Evolutionary conservation across 2,113 vertebrate genomes (phyloP).

Genomic region (Desmodus rotundus): DNA sequence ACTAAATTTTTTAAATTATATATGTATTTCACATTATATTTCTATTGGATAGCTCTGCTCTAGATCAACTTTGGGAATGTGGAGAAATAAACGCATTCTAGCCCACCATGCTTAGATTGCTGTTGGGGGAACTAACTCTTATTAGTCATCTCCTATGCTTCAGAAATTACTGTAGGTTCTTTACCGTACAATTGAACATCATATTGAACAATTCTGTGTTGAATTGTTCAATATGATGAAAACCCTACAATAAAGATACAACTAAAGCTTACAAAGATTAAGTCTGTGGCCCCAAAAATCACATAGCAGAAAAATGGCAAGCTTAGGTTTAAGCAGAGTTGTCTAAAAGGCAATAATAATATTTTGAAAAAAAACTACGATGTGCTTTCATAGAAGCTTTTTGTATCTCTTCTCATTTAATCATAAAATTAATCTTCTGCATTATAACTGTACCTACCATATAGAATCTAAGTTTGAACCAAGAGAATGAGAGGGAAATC

Average conservation of each 20-base stretch:
- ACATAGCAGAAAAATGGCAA: neutral
- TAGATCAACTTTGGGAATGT: neutral
- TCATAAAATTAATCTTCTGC: neutral
- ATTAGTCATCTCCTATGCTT: neutral
- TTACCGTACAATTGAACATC: no score
- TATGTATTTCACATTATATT: neutral
- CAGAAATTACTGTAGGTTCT: neutral
- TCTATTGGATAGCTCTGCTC: neutral
- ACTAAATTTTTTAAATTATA: neutral
- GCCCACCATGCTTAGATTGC: neutral
- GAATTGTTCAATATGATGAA: neutral
- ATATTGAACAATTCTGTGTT: no score
- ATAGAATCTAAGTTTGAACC: neutral
- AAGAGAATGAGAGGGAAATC: neutral
- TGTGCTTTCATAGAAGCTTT: neutral
- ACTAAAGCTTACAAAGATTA: neutral
- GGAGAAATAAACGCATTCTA: neutral
- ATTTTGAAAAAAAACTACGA: neutral
- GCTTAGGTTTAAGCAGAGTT: neutral
- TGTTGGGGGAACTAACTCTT: neutral
- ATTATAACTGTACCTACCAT: neutral
- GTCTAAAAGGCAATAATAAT: neutral
- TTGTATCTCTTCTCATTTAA: neutral
- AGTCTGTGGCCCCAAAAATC: neutral
- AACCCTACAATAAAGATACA: neutral